A percentile compares a stretch with the other conserved stretches of the same genome.
Conservation (phyloP, 2,797 vertebrate species). For the Melanotaenia nigrans region DNA sequence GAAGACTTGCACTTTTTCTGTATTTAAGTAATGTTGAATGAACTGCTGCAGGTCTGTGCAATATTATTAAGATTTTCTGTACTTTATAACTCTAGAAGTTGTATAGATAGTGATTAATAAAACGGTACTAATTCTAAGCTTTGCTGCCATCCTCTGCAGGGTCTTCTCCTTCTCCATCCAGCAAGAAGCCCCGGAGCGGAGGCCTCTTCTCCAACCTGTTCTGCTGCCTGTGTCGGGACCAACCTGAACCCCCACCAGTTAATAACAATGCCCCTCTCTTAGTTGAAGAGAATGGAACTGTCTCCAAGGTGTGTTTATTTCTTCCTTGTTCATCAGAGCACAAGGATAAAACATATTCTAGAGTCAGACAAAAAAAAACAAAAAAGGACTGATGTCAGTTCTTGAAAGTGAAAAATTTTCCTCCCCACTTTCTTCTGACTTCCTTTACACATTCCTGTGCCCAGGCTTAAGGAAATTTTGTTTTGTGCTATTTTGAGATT, state of each 20-base stretch:
- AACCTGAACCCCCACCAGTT: constrained; percentile 83
- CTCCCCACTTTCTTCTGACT: background rate
- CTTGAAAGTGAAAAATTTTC: background rate
- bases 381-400: background rate
- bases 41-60: background rate
- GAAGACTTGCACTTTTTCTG: background rate
- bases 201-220: constrained; percentile 90
- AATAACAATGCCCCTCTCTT: constrained; percentile 92
- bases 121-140: too few relatives aligned
- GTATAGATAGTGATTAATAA: too few relatives aligned
- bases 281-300: constrained; percentile 92
- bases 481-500: constrained; percentile 64
- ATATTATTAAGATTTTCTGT: background rate
- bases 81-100: too few relatives aligned
- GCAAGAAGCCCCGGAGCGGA: constrained; percentile 88
- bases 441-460: background rate
- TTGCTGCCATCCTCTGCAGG: constrained; percentile 46
- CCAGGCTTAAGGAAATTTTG: background rate
- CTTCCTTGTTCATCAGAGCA: background rate
- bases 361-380: background rate
- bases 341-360: background rate
- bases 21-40: too few relatives aligned
- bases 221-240: constrained; percentile 91
- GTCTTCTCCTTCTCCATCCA: constrained; percentile 76
- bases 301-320: constrained; percentile 88